Conservation (phyloP, 2,113 vertebrate genomes). For the Dromiciops gliroides region DNA sequence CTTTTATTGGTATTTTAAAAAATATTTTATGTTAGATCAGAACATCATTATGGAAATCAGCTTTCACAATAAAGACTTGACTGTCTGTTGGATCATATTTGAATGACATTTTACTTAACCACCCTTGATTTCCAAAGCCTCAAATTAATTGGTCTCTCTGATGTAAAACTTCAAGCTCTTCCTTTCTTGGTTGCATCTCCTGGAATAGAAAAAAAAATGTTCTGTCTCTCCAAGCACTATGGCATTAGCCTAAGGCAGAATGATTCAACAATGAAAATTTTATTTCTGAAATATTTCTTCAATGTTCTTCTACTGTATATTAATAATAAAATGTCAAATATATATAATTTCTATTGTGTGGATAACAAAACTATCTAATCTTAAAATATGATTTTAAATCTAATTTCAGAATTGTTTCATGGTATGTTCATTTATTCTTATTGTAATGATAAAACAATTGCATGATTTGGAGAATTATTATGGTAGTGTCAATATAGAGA, state of each 20-base stretch:
- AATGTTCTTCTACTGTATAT: background rate
- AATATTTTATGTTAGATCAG: background rate
- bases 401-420: background rate
- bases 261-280: background rate
- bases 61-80: background rate
- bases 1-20: background rate
- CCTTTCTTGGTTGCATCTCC: background rate
- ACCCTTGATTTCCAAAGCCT: background rate
- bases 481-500: too few species aligned
- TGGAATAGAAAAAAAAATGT: conserved; percentile 33
- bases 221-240: background rate
- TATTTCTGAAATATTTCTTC: background rate
- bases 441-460: too few species aligned
- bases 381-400: background rate
- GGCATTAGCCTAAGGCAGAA: background rate
- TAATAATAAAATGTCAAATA: background rate
- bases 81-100: background rate
- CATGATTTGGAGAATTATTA: too few species aligned
- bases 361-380: background rate
- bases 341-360: background rate
- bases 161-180: background rate
- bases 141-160: conserved; percentile 31
- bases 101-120: background rate
- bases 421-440: too few species aligned
- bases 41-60: conserved; percentile 17